Percentiles rank a stretch among this genome's conserved stretches.
Evolutionary conservation across 2,888 invertebrate genomes (phyloP).

Genomic region (Lysandra bellargus): DNA sequence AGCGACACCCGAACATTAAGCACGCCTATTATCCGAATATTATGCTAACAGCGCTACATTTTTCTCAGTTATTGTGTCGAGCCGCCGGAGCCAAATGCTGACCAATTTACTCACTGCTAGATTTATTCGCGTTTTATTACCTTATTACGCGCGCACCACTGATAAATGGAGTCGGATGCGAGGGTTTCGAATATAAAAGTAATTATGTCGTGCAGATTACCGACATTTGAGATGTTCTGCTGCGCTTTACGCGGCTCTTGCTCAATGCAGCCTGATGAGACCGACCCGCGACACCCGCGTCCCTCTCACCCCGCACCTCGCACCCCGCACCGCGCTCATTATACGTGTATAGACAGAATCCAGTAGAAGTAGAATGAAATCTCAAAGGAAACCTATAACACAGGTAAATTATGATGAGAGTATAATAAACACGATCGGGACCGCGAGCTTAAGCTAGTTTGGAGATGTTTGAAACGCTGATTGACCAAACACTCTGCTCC

Average conservation of each 20-base stretch:
- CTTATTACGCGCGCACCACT: not conserved
- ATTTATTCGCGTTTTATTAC: constrained; percentile 25
- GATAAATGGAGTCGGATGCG: not conserved
- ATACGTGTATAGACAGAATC: not conserved
- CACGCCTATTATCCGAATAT: constrained; percentile 31
- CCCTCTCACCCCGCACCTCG: not conserved
- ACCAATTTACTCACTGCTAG: constrained; percentile 13
- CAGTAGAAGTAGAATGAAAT: not conserved
- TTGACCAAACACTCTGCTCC: not conserved
- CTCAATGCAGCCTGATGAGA: not conserved
- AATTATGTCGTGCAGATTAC: not conserved
- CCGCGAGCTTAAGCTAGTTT: not conserved
- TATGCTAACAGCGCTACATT: constrained; percentile 31
- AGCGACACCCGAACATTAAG: constrained; percentile 20
- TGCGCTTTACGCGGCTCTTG: not conserved
- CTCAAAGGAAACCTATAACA: not conserved
- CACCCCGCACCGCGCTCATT: not conserved
- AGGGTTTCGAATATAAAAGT: not conserved
- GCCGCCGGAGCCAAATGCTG: constrained; percentile 16
- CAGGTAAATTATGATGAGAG: not conserved
- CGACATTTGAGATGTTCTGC: not conserved
- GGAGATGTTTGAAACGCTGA: not conserved
- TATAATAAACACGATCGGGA: not conserved
- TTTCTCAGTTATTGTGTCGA: constrained; percentile 28
- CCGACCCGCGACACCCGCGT: not conserved